phyloP scores from a whole-genome alignment of 2,797 vertebrate genomes.

The Coreius guichenoti region DNA sequence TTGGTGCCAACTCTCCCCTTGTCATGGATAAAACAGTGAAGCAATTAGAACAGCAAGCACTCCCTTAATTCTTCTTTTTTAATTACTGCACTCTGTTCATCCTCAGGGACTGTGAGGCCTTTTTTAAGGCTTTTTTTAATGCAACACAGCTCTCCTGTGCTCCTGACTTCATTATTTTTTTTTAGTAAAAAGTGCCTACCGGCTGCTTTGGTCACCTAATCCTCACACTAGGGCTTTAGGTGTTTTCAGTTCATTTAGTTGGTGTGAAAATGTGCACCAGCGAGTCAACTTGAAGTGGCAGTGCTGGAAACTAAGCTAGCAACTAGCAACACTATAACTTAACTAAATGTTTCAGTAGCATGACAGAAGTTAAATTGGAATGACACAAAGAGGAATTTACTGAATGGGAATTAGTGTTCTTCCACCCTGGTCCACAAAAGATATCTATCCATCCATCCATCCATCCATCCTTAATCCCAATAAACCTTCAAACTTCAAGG shows the following conservation, averaged over 20 bases:
- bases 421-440: too few species aligned
- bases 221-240: neutral
- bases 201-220: neutral
- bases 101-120: constrained; percentile 30
- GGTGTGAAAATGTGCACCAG: constrained; percentile 14
- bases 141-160: constrained; percentile 37
- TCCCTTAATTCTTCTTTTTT: constrained; percentile 54
- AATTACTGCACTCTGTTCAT: constrained; percentile 50
- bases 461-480: neutral
- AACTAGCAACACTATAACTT: neutral
- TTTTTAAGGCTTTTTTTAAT: constrained; percentile 32
- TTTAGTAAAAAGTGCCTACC: constrained; percentile 2
- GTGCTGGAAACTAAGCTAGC: neutral
- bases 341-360: neutral
- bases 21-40: constrained; percentile 48
- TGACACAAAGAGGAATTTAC: neutral
- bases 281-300: neutral
- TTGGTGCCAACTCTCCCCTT: constrained; percentile 43
- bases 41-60: constrained; percentile 52
- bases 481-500: neutral
- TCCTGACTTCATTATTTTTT: constrained; percentile 42
- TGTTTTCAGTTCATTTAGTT: constrained; percentile 2
- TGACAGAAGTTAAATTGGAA: neutral
- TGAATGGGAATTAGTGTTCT: too few species aligned
- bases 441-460: neutral